Evolutionary conservation across 2,888 invertebrate genomes (phyloP).

Genomic region (Acleris holmiana): DNA sequence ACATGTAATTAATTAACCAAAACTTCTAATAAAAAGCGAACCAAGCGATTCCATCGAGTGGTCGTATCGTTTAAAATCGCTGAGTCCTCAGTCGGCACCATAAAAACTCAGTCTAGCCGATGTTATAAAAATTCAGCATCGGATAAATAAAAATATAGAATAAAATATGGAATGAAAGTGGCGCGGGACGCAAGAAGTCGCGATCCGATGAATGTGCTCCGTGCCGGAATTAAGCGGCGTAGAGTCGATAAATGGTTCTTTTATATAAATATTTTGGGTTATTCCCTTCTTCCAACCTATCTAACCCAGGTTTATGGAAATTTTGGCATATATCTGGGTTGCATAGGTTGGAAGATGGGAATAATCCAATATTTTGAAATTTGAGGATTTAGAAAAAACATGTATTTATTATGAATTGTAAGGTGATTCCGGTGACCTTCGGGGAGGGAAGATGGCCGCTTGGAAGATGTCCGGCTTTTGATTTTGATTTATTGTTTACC

Average conservation of each 20-base stretch:
- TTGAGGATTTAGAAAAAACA: no score
- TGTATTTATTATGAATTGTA: no score
- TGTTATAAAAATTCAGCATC: conserved; percentile 75
- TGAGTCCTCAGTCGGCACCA: conserved; percentile 53
- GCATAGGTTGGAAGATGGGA: no score
- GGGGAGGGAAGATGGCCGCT: no score
- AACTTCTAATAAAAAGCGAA: conserved; percentile 22
- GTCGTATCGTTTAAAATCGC: conserved; percentile 49
- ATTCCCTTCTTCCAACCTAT: no score
- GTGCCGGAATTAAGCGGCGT: conserved; percentile 48
- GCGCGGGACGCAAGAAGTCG: conserved; percentile 78
- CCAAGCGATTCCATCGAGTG: conserved; percentile 23
- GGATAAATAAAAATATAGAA: conserved; percentile 82
- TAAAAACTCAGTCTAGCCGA: conserved; percentile 71
- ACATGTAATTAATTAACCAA: conserved; percentile 29
- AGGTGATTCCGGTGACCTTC: no score
- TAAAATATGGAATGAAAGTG: conserved; percentile 82
- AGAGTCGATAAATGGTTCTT: conserved; percentile 46
- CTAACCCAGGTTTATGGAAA: no score
- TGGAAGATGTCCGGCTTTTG: no score
- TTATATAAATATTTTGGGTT: not conserved
- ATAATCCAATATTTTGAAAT: no score
- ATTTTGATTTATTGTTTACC: no score
- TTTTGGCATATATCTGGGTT: no score
- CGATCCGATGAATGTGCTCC: conserved; percentile 80